Base-by-base conservation (phyloP, 2,797 vertebrate genomes). In the Cyclopterus lumpus region DNA sequence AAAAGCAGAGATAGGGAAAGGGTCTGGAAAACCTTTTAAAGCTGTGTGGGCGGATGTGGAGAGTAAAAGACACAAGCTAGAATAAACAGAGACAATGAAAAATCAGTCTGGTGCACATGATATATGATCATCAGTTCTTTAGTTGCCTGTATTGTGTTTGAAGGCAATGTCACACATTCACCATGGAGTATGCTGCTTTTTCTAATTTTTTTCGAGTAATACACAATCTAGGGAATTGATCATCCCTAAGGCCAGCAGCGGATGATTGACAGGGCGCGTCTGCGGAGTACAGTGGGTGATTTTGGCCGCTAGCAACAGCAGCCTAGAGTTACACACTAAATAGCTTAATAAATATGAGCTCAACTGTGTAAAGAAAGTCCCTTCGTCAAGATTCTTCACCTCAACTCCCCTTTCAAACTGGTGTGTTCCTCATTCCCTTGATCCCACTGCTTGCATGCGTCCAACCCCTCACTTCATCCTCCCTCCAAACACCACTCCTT, bases 11-110 rank as follows among this genome's bases (percentile, higher is more conserved):
- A 87, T 71, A 83, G 72, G 44, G 49, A 83, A 81, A 61, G 34
- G 59, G 72, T 89, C 86, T 89, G 87, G 84, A 89, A 91, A 91
- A 87, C n/a, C 76, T 89, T 90, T 89, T 76, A 88, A 74, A 86
- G 72, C 63, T 79, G 67, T 83, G 83, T 89, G 77, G 85, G 89
- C 53, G 72, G 81, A 61, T 77, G 46, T 44, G 62, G 42, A 84
- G 77, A 85, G 69, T 71, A 63, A 86, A 54, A 81, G 71, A 77
- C 73, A 76, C 15, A 26, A 67, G 72, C 54, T 71, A 54, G 61
- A 67, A 73, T 59, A 58, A 74, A 77, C 67, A 61, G 44, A 83
- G 67, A 80, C 71, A 65, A 85, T 67, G 73, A 88, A 71, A 84
- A 85, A 69, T 49, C 79, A 26, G 53, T 81, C 79, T 86, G 79